Evolutionary conservation across 2,888 invertebrate species (phyloP), one percentile per base, ranked within the genome.

Genomic region (Abscondita cerata): DNA sequence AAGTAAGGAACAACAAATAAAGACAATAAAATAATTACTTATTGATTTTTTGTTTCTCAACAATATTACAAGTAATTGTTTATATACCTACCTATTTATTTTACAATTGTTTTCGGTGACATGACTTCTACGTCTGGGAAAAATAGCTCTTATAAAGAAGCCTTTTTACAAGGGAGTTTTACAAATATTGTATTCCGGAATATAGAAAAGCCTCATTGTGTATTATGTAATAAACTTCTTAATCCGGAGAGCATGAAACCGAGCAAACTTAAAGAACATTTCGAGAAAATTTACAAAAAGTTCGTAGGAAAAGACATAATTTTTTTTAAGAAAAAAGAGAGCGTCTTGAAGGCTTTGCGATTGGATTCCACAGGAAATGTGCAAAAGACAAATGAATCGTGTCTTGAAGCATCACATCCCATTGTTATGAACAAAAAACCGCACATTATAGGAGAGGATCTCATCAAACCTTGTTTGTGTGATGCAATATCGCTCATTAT

Each of bases 211-310:
- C 59, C 59, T 36, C 20, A 36, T 59, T 65, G 66, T 69, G 63
- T 68, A 62, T 20, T 65, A 69, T 36, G 36, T 36, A 9, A 36
- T 36, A 2, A 36, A 36, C 5, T 36, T 9, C 2, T 36, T 9
- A 5, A 2, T 36, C 4, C 36, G 11, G 36, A 36, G 36, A 36
- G 12, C 11, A 9, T 36, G 36, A 36, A 36, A 59, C 66, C 67
- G 61, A 64, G 67, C 46, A 64, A 68, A 63, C 65, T 69, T 62
- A 65, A 68, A 67, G 67, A 68, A 62, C 68, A 68, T 68, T 62
- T 68, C 51, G 64, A 25, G 4, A 66, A 65, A 64, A 64, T 66
- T 67, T 63, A 67, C 54, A 65, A 69, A 25, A 63, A 69, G 63
- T 67, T 66, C 34, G 66, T 48, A 64, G 67, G 13, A 59, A 67